phyloP scores from a whole-genome alignment of 2,888 invertebrate species.

The Drosophila ustulata region DNA sequence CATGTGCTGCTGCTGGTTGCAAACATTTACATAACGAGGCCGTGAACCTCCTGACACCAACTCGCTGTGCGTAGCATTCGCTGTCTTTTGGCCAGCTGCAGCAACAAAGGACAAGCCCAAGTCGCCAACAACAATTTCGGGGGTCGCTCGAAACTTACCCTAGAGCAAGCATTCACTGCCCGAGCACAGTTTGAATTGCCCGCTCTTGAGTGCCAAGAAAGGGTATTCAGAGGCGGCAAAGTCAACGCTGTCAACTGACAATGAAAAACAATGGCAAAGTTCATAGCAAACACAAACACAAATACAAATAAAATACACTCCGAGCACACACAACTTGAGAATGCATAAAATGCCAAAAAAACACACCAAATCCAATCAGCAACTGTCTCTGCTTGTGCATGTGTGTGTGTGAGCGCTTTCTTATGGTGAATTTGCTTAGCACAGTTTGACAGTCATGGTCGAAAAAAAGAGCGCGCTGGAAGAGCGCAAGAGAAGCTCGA shows the following conservation, averaged over 20 bases:
- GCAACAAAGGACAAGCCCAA: slow-evolving; percentile 20
- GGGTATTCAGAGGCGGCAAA: slow-evolving; percentile 31
- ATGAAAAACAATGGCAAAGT: slow-evolving; percentile 56
- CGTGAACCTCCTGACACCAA: slow-evolving; percentile 54
- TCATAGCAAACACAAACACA: slow-evolving; percentile 31
- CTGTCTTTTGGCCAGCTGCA: slow-evolving; percentile 21
- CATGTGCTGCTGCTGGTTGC: slow-evolving; percentile 28
- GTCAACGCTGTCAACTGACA: slow-evolving; percentile 36
- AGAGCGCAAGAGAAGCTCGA: slow-evolving; percentile 25
- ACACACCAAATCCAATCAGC: slow-evolving; percentile 57
- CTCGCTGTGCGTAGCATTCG: slow-evolving; percentile 8
- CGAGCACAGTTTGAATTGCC: no score
- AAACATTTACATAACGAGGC: slow-evolving; percentile 66
- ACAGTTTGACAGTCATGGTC: slow-evolving; percentile 50
- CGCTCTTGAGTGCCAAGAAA: background rate
- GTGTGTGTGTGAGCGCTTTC: background rate
- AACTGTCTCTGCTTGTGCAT: background rate
- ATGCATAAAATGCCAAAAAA: slow-evolving; percentile 51
- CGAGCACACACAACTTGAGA: slow-evolving; percentile 34
- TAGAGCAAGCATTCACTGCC: background rate
- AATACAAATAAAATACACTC: slow-evolving; percentile 36
- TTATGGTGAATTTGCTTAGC: slow-evolving; percentile 47
- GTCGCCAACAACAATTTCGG: background rate
- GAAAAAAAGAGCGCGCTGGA: slow-evolving; percentile 20
- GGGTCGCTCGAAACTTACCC: slow-evolving; percentile 8